These are phyloP conservation scores for Hyles euphorbiae DNA, from an alignment of 1,140 invertebrate genomes.

Conservation along the genomic window DNA sequence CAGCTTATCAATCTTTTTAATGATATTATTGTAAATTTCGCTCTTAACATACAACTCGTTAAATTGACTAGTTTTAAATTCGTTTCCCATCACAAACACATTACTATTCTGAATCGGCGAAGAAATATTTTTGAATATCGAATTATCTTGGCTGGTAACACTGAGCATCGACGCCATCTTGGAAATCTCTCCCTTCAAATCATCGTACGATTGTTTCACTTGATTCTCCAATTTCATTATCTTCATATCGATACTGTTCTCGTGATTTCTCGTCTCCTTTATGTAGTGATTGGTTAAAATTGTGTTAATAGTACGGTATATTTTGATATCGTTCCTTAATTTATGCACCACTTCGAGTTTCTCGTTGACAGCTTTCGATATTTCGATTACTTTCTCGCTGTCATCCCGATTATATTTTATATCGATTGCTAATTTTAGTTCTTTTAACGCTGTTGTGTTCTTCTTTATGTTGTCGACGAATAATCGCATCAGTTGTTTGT, in stretches of 20 bases:
- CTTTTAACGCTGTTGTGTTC: constrained; percentile 54
- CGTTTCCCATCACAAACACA: constrained; percentile 52
- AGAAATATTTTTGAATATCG: constrained; percentile 24
- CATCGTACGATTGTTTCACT: constrained; percentile 53
- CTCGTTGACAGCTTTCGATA: constrained; percentile 56
- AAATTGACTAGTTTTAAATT: constrained; percentile 48
- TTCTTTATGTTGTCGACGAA: constrained; percentile 56
- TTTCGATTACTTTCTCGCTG: constrained; percentile 47
- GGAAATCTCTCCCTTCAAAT: constrained; percentile 44
- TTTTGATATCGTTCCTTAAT: constrained; percentile 65
- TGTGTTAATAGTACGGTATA: constrained; percentile 64
- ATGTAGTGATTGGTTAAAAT: constrained; percentile 66
- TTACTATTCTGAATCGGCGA: constrained; percentile 56
- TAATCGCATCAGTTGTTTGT: constrained; percentile 44
- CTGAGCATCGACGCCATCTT: constrained; percentile 41
- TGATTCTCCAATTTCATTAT: constrained; percentile 55
- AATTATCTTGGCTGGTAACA: constrained; percentile 42
- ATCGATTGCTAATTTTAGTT: constrained; percentile 50
- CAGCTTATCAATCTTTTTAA: constrained; percentile 62
- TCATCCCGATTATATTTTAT: constrained; percentile 31
- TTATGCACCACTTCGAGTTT: constrained; percentile 64
- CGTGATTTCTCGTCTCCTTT: constrained; percentile 58
- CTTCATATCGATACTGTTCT: constrained; percentile 51
- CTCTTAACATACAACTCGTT: constrained; percentile 49
- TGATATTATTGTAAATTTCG: constrained; percentile 63